phyloP scores from a whole-genome alignment of 2,113 vertebrate species.

The Circaetus cinerascens region DNA sequence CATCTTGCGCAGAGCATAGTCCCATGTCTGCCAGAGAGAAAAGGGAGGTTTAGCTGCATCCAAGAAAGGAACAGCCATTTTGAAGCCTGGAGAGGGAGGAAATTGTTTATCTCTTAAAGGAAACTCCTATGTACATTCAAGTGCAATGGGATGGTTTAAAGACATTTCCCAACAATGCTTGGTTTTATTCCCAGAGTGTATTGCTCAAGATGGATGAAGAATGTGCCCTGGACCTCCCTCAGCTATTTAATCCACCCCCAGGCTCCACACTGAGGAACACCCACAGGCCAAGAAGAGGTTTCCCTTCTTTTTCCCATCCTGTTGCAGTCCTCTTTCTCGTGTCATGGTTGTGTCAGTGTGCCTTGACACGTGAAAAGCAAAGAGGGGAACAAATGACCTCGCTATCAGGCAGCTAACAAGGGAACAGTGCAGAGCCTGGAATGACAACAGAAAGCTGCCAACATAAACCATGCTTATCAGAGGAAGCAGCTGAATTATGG shows the following conservation, averaged over 20 bases:
- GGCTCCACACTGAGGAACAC: neutral
- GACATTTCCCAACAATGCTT: neutral
- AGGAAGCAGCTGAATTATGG: slow-evolving; percentile 63
- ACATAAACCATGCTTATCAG: slow-evolving; percentile 49
- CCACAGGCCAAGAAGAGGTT: neutral
- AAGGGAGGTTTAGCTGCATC: neutral
- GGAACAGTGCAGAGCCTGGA: neutral
- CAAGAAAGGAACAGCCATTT: neutral
- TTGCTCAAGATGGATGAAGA: neutral
- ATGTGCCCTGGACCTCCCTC: neutral
- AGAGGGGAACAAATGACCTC: slow-evolving; percentile 7
- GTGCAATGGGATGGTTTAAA: neutral
- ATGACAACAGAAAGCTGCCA: slow-evolving; percentile 31
- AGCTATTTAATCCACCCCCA: neutral
- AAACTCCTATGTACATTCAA: neutral
- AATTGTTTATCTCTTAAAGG: neutral
- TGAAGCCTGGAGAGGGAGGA: neutral
- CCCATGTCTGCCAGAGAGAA: slow-evolving; percentile 53
- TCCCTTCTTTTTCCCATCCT: neutral
- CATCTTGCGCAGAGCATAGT: slow-evolving; percentile 64
- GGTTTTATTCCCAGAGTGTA: neutral
- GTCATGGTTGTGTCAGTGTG: neutral
- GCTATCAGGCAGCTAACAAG: slow-evolving; percentile 20
- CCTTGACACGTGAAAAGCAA: neutral
- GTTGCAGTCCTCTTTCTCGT: neutral